phyloP scores from a whole-genome alignment of 2,113 vertebrate species.

The Chaetodon auriga region DNA sequence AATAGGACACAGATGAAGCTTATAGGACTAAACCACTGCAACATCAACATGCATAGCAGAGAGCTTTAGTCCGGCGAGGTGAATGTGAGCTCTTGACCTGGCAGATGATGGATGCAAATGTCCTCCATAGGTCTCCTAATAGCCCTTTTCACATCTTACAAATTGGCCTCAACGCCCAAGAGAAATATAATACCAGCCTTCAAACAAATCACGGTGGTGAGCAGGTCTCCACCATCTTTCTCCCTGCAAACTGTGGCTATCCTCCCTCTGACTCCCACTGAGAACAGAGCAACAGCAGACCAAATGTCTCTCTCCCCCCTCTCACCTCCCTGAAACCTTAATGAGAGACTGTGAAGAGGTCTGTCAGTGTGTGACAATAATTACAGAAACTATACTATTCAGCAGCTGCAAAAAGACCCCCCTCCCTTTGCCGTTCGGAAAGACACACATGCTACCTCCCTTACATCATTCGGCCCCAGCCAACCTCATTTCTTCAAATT shows the following conservation, averaged over 20 bases:
- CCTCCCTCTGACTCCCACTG: conserved; percentile 46
- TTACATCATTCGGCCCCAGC: background rate
- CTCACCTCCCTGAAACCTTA: conserved; percentile 65
- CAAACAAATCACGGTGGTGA: conserved; percentile 24
- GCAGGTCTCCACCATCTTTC: conserved; percentile 30
- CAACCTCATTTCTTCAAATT: conserved; percentile 2
- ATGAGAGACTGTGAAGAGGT: conserved; percentile 76
- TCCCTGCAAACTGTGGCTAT: conserved; percentile 18
- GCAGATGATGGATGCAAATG: conserved; percentile 22
- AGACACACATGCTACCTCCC: conserved; percentile 13
- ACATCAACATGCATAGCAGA: conserved; percentile 29
- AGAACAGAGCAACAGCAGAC: conserved; percentile 43
- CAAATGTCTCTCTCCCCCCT: conserved; percentile 58
- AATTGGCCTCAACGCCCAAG: background rate
- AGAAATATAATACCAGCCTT: conserved; percentile 41
- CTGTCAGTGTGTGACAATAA: conserved; percentile 76
- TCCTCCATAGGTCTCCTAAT: background rate
- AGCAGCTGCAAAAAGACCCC: conserved; percentile 67
- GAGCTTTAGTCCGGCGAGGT: conserved; percentile 14
- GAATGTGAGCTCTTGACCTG: conserved; percentile 6
- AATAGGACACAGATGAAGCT: conserved; percentile 34
- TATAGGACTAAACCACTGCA: conserved; percentile 48
- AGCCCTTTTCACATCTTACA: conserved; percentile 10
- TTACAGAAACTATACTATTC: conserved; percentile 71
- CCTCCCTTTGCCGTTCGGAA: conserved; percentile 7